Conservation (phyloP, 2,797 vertebrate species). For the Liparis tanakae region DNA sequence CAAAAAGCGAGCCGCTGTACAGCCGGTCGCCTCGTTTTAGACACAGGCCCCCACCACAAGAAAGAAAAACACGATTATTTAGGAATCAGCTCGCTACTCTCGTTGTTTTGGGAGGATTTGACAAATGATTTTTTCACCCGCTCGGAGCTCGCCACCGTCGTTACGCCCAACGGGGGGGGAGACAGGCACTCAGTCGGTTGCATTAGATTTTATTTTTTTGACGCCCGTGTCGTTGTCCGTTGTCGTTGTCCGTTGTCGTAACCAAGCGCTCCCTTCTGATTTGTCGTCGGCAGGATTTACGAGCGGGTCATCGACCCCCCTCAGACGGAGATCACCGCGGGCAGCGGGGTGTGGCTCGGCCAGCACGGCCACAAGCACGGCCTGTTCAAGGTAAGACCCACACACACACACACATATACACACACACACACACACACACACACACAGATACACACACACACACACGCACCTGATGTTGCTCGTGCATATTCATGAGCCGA, state of each 20-base stretch:
- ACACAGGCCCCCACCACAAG: not conserved
- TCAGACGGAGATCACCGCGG: constrained; percentile 88
- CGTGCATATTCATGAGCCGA: constrained; percentile 16
- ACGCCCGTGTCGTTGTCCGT: constrained; percentile 40
- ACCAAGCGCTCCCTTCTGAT: constrained; percentile 51
- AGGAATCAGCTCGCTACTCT: not conserved
- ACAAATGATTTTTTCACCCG: too few relatives aligned
- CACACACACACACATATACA: too few relatives aligned
- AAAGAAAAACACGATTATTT: not conserved
- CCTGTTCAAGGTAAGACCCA: constrained; percentile 92
- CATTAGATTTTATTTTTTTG: constrained; percentile 26
- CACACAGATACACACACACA: too few relatives aligned
- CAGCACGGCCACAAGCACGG: constrained; percentile 94
- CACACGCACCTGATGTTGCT: not conserved
- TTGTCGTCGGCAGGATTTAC: constrained; percentile 89
- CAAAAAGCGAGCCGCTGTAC: constrained; percentile 5
- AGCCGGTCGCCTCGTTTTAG: constrained; percentile 11
- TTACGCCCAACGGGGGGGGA: constrained; percentile 33
- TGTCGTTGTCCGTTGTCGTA: constrained; percentile 49
- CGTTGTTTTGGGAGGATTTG: too few relatives aligned
- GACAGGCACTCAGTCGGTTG: constrained; percentile 38
- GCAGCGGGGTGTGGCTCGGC: constrained; percentile 94
- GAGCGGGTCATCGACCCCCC: constrained; percentile 93
- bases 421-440: too few relatives aligned
- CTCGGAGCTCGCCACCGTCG: constrained; percentile 1